Base-by-base conservation (phyloP, 2,888 invertebrate genomes). In the Acronicta psi region DNA sequence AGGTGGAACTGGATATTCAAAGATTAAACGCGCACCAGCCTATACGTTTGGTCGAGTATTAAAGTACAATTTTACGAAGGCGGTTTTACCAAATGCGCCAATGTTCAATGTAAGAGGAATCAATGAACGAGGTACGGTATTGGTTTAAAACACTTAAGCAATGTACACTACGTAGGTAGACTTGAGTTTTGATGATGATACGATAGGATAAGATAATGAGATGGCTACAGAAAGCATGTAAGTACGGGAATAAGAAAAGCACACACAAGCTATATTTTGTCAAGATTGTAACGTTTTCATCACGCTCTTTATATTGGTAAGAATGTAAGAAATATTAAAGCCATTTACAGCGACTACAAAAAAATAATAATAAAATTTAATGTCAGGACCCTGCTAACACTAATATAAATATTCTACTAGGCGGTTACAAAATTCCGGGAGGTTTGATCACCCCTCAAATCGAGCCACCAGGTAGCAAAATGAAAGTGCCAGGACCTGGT, bases 1-100 rank as follows among this genome's bases (percentile, higher is more conserved):
- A 92, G 92, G 91, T 76, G 92, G 91, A 0, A 82, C 79, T 13
- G 93, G 92, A 0, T 90, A 83, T 63, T 86, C 85, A 13, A 85
- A 85, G 46, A 90, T 93, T 60, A 88, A 82, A 59, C 87, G 88
- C 18, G 81, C 88, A 0, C 93, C 92, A n/a, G 92, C 92, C 0
- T 93, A 89, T 60, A 86, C 89, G 0, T 91, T 93, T 43, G 92
- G 92, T 5, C 72, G 77, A 36, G 59, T 65, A 5, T 85, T 85
- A 0, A 85, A 85, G 7, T 7, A 60, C 0, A 59, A 17, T 23
- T 58, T 77, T 6, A 2, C 31, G 9, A 90, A 90, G 41, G 52
- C 73, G 2, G 57, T 82, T 2, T 78, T 62, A 17, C 71, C 82
- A 0, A 80, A 77, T 34, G 92, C 92, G 2, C 86, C 82, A 5